Evolutionary conservation across 2,113 vertebrate genomes (phyloP).

Genomic region (Plecotus auritus): DNA sequence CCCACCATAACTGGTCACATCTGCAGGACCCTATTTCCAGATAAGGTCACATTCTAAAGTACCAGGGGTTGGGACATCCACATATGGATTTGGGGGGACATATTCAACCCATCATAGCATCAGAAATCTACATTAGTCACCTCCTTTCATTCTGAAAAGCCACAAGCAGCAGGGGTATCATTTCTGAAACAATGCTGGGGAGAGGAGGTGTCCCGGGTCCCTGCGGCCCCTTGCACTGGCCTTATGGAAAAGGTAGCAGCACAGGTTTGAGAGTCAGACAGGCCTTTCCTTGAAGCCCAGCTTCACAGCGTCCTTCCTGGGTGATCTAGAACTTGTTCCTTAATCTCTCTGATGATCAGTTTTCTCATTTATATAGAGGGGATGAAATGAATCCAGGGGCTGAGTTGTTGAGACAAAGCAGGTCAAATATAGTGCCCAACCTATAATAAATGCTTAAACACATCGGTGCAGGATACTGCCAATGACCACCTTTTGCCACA

Average conservation of each 20-base stretch:
- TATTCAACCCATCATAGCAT: neutral
- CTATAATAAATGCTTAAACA: neutral
- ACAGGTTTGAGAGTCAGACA: no score
- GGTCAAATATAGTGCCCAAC: neutral
- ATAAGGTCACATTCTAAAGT: neutral
- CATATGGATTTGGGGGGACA: neutral
- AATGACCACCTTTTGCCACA: neutral
- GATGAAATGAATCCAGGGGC: neutral
- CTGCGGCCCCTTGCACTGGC: neutral
- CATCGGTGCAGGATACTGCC: neutral
- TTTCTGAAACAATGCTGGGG: neutral
- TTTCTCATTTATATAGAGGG: neutral
- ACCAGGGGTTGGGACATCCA: neutral
- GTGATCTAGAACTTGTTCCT: neutral
- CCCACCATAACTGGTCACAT: neutral
- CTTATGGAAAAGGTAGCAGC: neutral
- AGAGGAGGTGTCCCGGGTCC: neutral
- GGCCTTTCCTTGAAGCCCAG: neutral
- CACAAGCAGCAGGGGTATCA: neutral
- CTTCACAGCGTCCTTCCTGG: neutral
- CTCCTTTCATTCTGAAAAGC: neutral
- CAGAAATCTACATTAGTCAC: neutral
- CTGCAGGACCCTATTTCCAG: neutral
- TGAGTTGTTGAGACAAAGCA: neutral
- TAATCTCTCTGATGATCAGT: neutral